A percentile compares a stretch with the other conserved stretches of the same genome.
Evolutionary conservation across 1,140 invertebrate genomes (phyloP).

Genomic region (Chymomyza costata): DNA sequence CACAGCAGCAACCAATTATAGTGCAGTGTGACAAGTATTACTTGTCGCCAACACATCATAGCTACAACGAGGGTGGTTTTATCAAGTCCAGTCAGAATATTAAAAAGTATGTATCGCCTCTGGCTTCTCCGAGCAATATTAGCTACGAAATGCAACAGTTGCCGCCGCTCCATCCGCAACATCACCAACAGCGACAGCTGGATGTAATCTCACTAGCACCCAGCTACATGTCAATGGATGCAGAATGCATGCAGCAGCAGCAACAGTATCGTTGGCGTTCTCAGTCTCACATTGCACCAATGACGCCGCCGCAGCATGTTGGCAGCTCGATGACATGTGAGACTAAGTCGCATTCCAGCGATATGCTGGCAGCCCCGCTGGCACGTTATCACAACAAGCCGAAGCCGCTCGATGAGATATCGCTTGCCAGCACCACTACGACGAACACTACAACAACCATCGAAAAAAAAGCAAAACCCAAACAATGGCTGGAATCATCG

Average conservation of each 20-base stretch:
- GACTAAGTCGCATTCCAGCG: conserved; percentile 58
- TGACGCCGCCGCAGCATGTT: conserved; percentile 48
- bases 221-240: conserved; percentile 62
- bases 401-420: conserved; percentile 58
- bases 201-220: conserved; percentile 67
- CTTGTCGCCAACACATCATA: conserved; percentile 68
- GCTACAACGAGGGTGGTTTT: conserved; percentile 64
- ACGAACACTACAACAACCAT: conserved; percentile 31
- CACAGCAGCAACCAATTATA: conserved; percentile 63
- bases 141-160: conserved; percentile 45
- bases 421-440: conserved; percentile 37
- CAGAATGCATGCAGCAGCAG: conserved; percentile 36
- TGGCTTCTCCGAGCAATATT: conserved; percentile 50
- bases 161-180: conserved; percentile 34
- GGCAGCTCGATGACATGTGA: conserved; percentile 29
- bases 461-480: conserved; percentile 71
- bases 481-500: conserved; percentile 77
- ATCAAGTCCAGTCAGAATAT: conserved; percentile 73
- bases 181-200: conserved; percentile 45
- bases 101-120: conserved; percentile 65
- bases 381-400: conserved; percentile 33
- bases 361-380: conserved; percentile 57
- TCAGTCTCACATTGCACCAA: conserved; percentile 56
- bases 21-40: conserved; percentile 73
- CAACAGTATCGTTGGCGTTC: conserved; percentile 57